Conservation (phyloP, 2,797 vertebrate genomes). For the Borostomias antarcticus region DNA sequence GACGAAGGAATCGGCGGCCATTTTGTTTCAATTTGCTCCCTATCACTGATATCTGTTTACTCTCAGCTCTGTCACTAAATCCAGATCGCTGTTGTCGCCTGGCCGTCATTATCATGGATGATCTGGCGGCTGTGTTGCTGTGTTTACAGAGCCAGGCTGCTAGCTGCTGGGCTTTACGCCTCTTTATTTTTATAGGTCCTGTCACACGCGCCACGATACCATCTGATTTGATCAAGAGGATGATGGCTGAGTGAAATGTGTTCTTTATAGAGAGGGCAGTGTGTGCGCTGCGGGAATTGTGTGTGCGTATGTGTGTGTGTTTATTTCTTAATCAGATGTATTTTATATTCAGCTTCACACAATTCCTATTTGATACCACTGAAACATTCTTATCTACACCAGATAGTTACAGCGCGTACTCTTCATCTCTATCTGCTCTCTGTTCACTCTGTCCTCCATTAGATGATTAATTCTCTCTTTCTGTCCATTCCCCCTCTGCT, state of each 20-base stretch:
- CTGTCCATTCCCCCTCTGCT: too few relatives aligned
- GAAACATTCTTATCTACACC: conserved; percentile 44
- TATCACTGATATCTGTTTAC: conserved; percentile 52
- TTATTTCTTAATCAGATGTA: conserved; percentile 29
- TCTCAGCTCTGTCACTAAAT: conserved; percentile 50
- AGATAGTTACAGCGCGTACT: conserved; percentile 17
- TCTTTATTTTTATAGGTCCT: conserved; percentile 60
- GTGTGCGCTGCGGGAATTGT: conserved; percentile 17
- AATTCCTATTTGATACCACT: conserved; percentile 39
- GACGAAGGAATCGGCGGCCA: conserved; percentile 39
- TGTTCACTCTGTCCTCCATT: too few relatives aligned
- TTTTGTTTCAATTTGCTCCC: conserved; percentile 71
- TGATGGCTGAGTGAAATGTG: conserved; percentile 45
- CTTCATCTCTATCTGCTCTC: conserved; percentile 30
- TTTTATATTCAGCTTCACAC: conserved; percentile 30
- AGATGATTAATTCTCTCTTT: conserved; percentile 14
- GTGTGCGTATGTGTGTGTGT: conserved; percentile 5
- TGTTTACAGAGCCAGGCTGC: conserved; percentile 43
- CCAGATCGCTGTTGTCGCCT: conserved; percentile 62
- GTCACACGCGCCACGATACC: conserved; percentile 59
- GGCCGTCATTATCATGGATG: conserved; percentile 67
- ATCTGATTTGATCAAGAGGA: conserved; percentile 63
- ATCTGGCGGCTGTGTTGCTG: conserved; percentile 55
- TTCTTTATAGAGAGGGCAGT: conserved; percentile 37
- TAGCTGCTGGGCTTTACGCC: conserved; percentile 68